Evolutionary conservation across 2,113 vertebrate species (phyloP).

Genomic region (Talpa occidentalis): DNA sequence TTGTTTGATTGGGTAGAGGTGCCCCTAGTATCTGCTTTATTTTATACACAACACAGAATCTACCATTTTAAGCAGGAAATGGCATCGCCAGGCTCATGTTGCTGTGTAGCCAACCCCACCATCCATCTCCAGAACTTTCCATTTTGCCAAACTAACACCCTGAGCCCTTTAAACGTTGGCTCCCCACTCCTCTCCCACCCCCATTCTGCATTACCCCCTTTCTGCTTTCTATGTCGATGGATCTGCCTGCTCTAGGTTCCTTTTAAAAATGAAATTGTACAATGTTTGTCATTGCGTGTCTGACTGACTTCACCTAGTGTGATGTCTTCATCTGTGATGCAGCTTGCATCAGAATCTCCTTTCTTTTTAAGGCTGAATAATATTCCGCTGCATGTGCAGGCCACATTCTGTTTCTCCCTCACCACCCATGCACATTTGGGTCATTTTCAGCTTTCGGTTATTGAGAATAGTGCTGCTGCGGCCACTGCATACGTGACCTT

Average conservation of each 20-base stretch:
- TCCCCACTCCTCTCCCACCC: not conserved
- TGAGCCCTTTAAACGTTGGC: rapidly evolving
- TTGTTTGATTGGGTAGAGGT: not conserved
- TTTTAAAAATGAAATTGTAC: rapidly evolving
- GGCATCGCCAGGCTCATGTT: no score
- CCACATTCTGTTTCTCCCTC: rapidly evolving
- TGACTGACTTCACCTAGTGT: not conserved
- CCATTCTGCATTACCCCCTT: not conserved
- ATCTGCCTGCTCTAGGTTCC: no score
- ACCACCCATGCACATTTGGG: not conserved
- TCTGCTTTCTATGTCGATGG: not conserved
- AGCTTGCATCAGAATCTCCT: not conserved
- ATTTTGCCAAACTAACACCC: not conserved
- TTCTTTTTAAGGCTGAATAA: not conserved
- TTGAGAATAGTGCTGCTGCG: not conserved
- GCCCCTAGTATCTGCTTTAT: not conserved
- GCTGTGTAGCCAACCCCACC: not conserved
- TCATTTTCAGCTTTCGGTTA: not conserved
- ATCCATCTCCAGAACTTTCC: not conserved
- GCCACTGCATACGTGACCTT: rapidly evolving
- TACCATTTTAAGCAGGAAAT: no score
- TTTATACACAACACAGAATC: not conserved
- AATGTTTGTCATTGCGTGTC: no score
- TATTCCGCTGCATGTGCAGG: rapidly evolving
- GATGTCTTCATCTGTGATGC: not conserved